Evolutionary conservation across 1,140 invertebrate genomes (phyloP), one percentile per base, ranked within the genome.

Genomic region (Elymnias hypermnestra): DNA sequence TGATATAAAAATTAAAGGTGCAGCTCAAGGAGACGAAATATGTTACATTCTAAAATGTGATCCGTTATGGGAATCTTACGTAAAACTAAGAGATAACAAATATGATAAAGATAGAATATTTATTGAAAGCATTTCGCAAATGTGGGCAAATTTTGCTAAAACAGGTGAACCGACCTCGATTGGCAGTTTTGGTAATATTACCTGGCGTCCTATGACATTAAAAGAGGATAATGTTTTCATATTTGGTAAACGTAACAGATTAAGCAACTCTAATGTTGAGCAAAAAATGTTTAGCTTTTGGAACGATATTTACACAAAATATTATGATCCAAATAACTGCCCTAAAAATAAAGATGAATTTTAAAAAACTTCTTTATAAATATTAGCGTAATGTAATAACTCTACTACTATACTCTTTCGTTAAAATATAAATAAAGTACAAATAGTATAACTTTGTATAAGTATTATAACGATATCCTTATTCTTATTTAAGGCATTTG

Each of bases 121-220:
- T 43, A 74, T 86, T 9, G 72, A 57, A 39, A 48, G 71, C 46
- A 63, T 87, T n/a, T 53, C 72, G 2, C 57, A 61, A 46, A 46
- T 87, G 47, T 88, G 86, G 86, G 50, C 77, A 2, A 86, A 87
- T 63, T 88, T 88, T 65, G 86, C 81, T 4, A 85, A 82, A 61
- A 63, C 38, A 45, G 81, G 77, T 3, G 48, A 85, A 38, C 85
- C 86, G 7, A 85, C 73, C 23, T 69, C 67, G 9, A 15, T 14
- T 1, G 46, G 39, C 7, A 44, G 51, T 37, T 15, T 18, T 28
- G 42, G 35, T 9, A 64, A 63, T 40, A 26, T 55, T 8, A 66
- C 55, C 15, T 83, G 79, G 79, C 57, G 57, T 13, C 61, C 65
- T 3, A 64, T 74, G 54, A 63, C 63, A 12, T 14, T 21, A 37